These are phyloP conservation scores for Agriopis leucophaearia DNA, from an alignment of 2,888 invertebrate species.

Conservation along the genomic window DNA sequence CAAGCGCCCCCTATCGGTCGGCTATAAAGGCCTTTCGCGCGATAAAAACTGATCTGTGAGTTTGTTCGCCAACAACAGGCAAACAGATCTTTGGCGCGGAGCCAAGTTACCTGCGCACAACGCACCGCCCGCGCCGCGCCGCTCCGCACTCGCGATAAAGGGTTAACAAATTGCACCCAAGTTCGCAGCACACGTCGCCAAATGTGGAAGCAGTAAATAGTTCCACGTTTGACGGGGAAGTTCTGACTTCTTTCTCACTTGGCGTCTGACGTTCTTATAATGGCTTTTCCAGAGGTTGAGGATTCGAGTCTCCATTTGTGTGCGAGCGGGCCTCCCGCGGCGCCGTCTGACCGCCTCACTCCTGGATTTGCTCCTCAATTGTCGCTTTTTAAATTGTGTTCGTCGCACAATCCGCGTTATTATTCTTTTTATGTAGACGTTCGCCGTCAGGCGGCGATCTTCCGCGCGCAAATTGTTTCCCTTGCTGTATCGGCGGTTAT, in stretches of 20 bases:
- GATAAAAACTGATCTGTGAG: constrained; percentile 87
- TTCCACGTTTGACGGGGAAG: constrained; percentile 77
- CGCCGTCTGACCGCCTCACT: constrained; percentile 58
- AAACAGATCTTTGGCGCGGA: constrained; percentile 83
- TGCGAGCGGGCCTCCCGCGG: constrained; percentile 57
- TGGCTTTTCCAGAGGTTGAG: constrained; percentile 64
- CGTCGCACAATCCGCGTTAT: constrained; percentile 74
- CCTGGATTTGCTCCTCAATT: constrained; percentile 68
- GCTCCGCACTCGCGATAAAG: constrained; percentile 71
- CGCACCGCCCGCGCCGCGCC: constrained; percentile 49
- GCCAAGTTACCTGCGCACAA: constrained; percentile 80
- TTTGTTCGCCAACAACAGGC: constrained; percentile 82
- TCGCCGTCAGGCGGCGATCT: constrained; percentile 52
- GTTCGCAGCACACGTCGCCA: constrained; percentile 78
- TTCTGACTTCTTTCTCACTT: constrained; percentile 81
- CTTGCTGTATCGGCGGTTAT: constrained; percentile 61
- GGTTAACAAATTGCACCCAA: constrained; percentile 83
- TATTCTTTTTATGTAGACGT: constrained; percentile 68
- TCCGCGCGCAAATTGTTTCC: constrained; percentile 61
- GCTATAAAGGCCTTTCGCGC: constrained; percentile 85
- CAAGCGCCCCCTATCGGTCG: constrained; percentile 77
- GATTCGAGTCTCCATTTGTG: constrained; percentile 59
- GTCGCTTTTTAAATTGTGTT: constrained; percentile 81
- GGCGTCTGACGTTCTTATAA: constrained; percentile 76
- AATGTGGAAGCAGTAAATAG: constrained; percentile 80